Conservation (phyloP, 1,140 invertebrate genomes). For the Cheumatopsyche charites region DNA sequence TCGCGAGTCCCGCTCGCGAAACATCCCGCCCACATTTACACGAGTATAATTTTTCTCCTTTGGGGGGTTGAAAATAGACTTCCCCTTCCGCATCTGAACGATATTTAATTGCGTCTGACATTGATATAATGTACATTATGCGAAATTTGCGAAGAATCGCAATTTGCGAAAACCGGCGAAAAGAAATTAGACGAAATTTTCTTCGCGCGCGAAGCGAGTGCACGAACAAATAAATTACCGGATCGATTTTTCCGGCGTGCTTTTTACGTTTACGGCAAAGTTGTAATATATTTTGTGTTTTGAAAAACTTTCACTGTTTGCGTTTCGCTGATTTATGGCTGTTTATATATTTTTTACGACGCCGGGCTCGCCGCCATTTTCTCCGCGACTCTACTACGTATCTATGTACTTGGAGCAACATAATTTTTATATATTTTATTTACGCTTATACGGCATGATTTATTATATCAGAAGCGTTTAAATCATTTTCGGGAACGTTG, state of each 20-base stretch:
- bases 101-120: too few species aligned
- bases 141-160: too few species aligned
- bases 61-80: too few species aligned
- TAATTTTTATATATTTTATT: conserved; percentile 18
- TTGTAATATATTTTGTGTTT: conserved; percentile 42
- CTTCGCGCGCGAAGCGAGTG: not conserved
- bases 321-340: conserved; percentile 37
- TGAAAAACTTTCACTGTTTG: conserved; percentile 43
- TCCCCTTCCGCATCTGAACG: too few species aligned
- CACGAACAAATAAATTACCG: conserved; percentile 35
- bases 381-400: conserved; percentile 18
- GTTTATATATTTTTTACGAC: conserved; percentile 39
- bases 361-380: conserved; percentile 20
- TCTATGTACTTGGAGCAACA: not conserved
- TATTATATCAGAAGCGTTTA: too few species aligned
- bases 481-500: too few species aligned
- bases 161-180: too few species aligned
- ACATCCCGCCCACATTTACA: conserved; percentile 42
- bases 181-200: too few species aligned
- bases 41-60: conserved; percentile 41
- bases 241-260: conserved; percentile 45
- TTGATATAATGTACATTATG: too few species aligned
- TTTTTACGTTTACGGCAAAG: conserved; percentile 38
- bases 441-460: not conserved
- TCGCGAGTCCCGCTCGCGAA: too few species aligned